Evolutionary conservation across 2,797 vertebrate genomes (phyloP).

Genomic region (Tangara arthus): DNA sequence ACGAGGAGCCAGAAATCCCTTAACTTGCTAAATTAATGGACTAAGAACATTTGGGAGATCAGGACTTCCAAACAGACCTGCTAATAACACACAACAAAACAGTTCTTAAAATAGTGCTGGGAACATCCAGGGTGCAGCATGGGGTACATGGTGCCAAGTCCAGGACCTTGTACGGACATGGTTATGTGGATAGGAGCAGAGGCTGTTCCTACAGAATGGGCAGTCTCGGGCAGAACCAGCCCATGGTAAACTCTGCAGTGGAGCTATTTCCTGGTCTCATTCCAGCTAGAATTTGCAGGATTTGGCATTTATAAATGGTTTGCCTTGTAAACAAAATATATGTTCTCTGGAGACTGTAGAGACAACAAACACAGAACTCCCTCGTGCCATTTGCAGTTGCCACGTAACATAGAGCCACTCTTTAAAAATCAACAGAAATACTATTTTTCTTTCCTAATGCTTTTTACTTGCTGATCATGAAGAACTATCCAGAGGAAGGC

Average conservation of each 20-base stretch:
- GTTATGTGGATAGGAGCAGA: not conserved
- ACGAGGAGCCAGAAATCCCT: not conserved
- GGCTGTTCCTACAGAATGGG: not conserved
- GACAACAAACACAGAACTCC: constrained; percentile 43
- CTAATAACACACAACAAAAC: not conserved
- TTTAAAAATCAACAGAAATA: not conserved
- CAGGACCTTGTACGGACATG: accelerated
- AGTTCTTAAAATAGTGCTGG: not conserved
- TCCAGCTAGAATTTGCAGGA: constrained; percentile 41
- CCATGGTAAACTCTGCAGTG: not conserved
- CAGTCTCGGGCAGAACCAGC: not conserved
- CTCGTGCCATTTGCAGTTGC: constrained; percentile 24
- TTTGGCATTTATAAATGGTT: constrained; percentile 46
- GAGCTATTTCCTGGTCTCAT: constrained; percentile 5
- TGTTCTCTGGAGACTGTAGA: constrained; percentile 28
- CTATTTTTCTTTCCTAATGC: not conserved
- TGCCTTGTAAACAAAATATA: constrained; percentile 49
- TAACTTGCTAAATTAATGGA: not conserved
- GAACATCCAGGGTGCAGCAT: not conserved
- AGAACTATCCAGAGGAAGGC: not conserved
- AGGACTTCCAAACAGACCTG: not conserved
- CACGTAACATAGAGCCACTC: not conserved
- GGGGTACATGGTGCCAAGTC: not conserved
- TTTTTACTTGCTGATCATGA: not conserved
- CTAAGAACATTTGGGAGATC: not conserved